Percentiles rank a stretch among this genome's conserved stretches.
These are phyloP conservation scores for Astyanax mexicanus DNA, from an alignment of 2,797 vertebrate species.

Conservation along the genomic window DNA sequence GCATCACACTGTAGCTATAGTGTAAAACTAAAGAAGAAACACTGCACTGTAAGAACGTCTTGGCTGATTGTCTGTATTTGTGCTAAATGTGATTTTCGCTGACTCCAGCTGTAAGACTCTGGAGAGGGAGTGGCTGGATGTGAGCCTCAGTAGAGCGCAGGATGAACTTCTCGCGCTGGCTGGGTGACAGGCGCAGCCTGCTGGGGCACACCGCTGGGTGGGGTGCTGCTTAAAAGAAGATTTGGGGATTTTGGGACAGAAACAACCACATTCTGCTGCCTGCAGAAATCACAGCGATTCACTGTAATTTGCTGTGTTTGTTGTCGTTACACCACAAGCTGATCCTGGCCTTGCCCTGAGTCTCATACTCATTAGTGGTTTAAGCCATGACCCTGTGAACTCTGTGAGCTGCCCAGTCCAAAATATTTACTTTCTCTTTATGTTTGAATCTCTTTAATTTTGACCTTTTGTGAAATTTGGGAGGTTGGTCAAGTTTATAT, in stretches of 20 bases:
- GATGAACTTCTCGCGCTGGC: conserved; percentile 33
- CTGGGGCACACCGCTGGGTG: conserved; percentile 49
- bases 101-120: not conserved
- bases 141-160: conserved; percentile 42
- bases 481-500: conserved; percentile 24
- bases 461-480: conserved; percentile 29
- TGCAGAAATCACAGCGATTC: conserved; percentile 27
- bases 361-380: conserved; percentile 42
- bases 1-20: too few species aligned
- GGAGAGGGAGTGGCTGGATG: not conserved
- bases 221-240: conserved; percentile 46
- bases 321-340: conserved; percentile 37
- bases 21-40: too few species aligned
- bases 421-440: conserved; percentile 33
- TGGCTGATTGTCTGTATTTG: too few species aligned
- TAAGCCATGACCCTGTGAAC: conserved; percentile 43
- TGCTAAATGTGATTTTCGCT: not conserved
- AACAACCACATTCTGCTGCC: conserved; percentile 44
- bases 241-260: conserved; percentile 40
- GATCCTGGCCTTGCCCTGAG: conserved; percentile 11
- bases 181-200: conserved; percentile 9
- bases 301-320: conserved; percentile 50
- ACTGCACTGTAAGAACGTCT: too few species aligned
- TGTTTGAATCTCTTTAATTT: conserved; percentile 17
- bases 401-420: conserved; percentile 28